Conservation (phyloP, 2,797 vertebrate genomes). For the Yasuhikotakia modesta region DNA sequence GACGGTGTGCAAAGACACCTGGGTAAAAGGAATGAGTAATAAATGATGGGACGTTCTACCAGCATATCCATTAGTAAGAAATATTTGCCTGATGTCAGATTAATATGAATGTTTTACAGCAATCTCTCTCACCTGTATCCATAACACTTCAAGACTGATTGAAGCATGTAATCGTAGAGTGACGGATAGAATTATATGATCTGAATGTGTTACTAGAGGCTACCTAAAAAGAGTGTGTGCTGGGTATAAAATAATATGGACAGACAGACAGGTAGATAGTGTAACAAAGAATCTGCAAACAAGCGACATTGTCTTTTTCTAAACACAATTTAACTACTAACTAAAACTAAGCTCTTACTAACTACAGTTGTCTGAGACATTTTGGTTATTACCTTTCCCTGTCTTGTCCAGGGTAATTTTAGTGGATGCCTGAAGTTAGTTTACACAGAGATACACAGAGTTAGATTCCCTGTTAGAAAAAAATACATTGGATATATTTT, state of each 20-base stretch:
- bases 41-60: constrained; percentile 9
- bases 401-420: too few species aligned
- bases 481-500: too few species aligned
- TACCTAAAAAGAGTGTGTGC: background rate
- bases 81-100: constrained; percentile 25
- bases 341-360: too few species aligned
- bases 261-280: too few species aligned
- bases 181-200: background rate
- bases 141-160: constrained; percentile 10
- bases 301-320: too few species aligned
- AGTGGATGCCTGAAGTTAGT: too few species aligned
- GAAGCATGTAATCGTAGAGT: background rate
- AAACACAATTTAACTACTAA: too few species aligned
- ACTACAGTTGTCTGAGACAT: too few species aligned
- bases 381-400: too few species aligned
- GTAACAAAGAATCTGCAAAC: too few species aligned
- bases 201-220: background rate
- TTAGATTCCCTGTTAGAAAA: too few species aligned
- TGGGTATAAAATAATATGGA: background rate
- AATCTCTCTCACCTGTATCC: background rate
- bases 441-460: too few species aligned
- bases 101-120: constrained; percentile 24
- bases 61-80: constrained; percentile 30
- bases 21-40: constrained; percentile 14
- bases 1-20: constrained; percentile 5